Evolutionary conservation across 2,113 vertebrate species (phyloP).

Genomic region (Pungitius pungitius): DNA sequence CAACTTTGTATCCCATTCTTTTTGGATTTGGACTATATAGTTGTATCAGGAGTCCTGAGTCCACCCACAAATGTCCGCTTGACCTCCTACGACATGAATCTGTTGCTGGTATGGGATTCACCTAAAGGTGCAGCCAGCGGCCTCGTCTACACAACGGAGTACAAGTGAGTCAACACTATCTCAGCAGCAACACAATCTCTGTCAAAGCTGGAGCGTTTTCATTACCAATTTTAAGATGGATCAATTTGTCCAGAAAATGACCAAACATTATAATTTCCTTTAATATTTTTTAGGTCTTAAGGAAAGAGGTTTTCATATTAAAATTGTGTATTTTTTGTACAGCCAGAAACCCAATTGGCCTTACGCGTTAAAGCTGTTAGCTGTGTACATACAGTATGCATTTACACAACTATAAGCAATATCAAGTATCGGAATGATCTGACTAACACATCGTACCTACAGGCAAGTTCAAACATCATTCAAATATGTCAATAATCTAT

Average conservation of each 20-base stretch:
- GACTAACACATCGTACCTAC: not conserved
- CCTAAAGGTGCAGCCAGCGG: slow-evolving; percentile 6
- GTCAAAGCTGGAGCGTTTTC: not conserved
- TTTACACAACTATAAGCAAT: not conserved
- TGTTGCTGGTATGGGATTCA: slow-evolving; percentile 68
- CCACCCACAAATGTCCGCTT: slow-evolving; percentile 49
- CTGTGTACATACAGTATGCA: not conserved
- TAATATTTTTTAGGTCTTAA: not conserved
- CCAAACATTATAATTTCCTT: not conserved
- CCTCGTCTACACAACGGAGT: slow-evolving; percentile 54
- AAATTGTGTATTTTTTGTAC: not conserved
- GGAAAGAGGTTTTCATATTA: not conserved
- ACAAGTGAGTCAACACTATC: slow-evolving; percentile 46
- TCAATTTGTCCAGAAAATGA: not conserved
- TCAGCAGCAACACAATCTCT: not conserved
- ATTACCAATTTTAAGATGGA: not conserved
- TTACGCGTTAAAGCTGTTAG: not conserved
- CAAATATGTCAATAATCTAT: no score
- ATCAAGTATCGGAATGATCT: not conserved
- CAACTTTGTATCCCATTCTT: not conserved
- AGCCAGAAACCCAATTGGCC: not conserved
- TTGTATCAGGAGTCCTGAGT: slow-evolving; percentile 26
- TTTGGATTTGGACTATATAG: slow-evolving; percentile 14
- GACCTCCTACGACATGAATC: slow-evolving; percentile 66
- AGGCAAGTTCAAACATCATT: not conserved